Evolutionary conservation across 2,888 invertebrate species (phyloP), one percentile per base, ranked within the genome.

Genomic region (Brachyptera putata): DNA sequence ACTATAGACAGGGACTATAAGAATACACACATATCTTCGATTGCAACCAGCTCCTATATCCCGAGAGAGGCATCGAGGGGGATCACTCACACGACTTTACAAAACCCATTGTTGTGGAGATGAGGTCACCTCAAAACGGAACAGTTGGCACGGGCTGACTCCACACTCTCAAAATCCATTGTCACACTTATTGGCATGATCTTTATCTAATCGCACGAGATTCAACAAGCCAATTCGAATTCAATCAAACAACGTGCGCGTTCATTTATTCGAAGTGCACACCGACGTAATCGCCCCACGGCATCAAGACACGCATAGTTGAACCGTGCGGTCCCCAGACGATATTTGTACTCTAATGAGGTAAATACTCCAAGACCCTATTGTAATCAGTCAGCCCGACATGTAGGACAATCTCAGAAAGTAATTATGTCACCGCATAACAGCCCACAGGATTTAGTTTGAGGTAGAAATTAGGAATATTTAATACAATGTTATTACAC

Each of bases 51-150:
- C 41, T 41, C 41, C 21, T n/a, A n/a, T n/a, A n/a, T n/a, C 49
- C 49, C 7, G 30, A 26, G 49, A 26, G 49, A 50, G 49, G 11
- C 16, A n/a, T 14, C 21, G 16, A 11, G 3, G 7, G 30, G 30
- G 30, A 30, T 30, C 30, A 30, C 30, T 30, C 30, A 30, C 30
- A 4, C 39, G 9, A 14, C 39, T 14, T 4, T 14, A 7, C 39
- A 4, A 26, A 46, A 24, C 46, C 11, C 37, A 53, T 53, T 53
- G 53, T 53, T 53, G 53, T 53, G 36, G 21, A 53, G 36, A 50
- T 50, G 49, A 50, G 49, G n/a, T 50, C 49, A 50, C 49, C 26
- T 14, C 26, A 16, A 43, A 3, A 16, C 43, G 4, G 43, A 16
- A 16, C 18, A 2, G 3, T 43, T 43, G 21, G 3, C 43, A 30